Percentiles rank a stretch among this genome's conserved stretches.
These are phyloP conservation scores for Phenganax marumi DNA, from an alignment of 92 coral and sea anemone genomes.

Conservation along the genomic window DNA sequence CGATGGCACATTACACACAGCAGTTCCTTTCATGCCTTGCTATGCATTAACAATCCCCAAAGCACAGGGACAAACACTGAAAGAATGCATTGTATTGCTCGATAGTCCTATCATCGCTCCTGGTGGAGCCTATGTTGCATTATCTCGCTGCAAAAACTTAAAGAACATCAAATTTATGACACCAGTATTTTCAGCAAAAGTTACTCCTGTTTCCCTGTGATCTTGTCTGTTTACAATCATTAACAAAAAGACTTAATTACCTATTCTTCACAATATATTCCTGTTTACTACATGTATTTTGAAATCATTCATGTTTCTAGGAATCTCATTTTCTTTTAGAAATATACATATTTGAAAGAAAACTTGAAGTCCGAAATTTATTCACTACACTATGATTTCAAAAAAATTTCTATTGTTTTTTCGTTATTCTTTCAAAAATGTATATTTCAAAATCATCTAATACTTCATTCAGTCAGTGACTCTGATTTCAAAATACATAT, in stretches of 20 bases:
- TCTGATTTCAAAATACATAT: no score
- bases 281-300: no score
- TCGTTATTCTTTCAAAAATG: no score
- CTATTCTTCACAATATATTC: not conserved
- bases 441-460: not conserved
- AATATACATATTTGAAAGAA: no score
- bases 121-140: constrained; percentile 17
- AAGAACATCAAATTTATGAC: not conserved
- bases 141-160: not conserved
- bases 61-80: constrained; percentile 4
- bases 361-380: no score
- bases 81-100: not conserved
- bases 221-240: no score
- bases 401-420: not conserved
- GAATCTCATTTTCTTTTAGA: no score
- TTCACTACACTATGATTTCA: no score
- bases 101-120: not conserved
- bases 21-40: not conserved
- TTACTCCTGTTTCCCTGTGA: not conserved
- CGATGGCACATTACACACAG: not conserved
- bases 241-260: not conserved
- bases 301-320: no score
- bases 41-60: not conserved
- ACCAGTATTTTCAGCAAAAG: not conserved
- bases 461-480: not conserved